Percentiles rank a stretch among this genome's conserved stretches.
Evolutionary conservation across 2,113 vertebrate species (phyloP).

Genomic region (Tachycineta bicolor): DNA sequence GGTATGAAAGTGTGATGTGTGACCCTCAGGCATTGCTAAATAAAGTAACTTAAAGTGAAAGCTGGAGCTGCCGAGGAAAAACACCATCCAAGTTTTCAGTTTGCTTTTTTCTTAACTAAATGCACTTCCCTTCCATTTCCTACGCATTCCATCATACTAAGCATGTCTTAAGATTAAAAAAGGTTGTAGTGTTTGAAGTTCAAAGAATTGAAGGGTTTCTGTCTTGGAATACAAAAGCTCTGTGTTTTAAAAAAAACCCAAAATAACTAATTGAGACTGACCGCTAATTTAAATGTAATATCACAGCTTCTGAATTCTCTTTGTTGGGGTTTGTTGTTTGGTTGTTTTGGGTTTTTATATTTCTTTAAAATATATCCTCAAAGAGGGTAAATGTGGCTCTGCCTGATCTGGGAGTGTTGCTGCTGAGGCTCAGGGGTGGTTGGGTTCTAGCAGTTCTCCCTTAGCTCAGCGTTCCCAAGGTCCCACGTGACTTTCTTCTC

Average conservation of each 20-base stretch:
- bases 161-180: background rate
- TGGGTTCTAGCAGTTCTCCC: background rate
- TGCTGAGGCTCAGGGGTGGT: background rate
- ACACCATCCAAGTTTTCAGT: background rate
- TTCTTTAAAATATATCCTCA: background rate
- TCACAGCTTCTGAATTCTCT: background rate
- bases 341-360: background rate
- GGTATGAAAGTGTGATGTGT: background rate
- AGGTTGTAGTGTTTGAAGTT: background rate
- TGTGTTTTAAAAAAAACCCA: background rate
- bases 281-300: background rate
- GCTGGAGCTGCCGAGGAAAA: background rate
- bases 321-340: background rate
- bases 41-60: slow-evolving; percentile 9
- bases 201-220: background rate
- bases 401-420: background rate
- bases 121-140: fast-evolving
- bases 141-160: background rate
- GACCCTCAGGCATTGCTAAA: slow-evolving; percentile 4
- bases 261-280: background rate
- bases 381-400: background rate
- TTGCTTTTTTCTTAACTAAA: background rate
- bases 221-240: background rate
- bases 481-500: background rate
- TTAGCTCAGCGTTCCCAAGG: fast-evolving